Base-by-base conservation (phyloP, 2,113 vertebrate genomes). In the Oncorhynchus clarkii region DNA sequence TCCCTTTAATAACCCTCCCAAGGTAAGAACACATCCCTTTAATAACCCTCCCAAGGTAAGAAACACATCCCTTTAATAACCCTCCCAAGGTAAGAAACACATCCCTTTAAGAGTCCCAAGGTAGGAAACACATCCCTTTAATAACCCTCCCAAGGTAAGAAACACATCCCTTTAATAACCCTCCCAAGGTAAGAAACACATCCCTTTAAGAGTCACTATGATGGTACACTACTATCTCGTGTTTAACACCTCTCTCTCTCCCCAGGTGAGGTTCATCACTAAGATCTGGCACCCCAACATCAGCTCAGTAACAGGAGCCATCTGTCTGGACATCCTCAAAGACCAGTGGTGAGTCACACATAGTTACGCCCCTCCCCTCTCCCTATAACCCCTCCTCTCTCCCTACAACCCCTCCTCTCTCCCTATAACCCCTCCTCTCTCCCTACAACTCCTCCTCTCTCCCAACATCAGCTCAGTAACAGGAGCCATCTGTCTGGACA, bases 231-330 rank as follows among this genome's bases (percentile, higher is more conserved):
- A 51, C 13, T 39, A 9, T 7, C 34, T 34, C 0, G 34, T 34
- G 34, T 39, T 39, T 39, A 9, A 9, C 34, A 39, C 34, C 7
- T 24, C 12, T 34, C 1, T 76, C 34, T 64, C 70, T 5, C 27
- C n/a, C 68, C 20, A 99, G 98, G 96, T 98, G 89, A 96, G 97
- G 85, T 99, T 99, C 94, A 99, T 99, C 87, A 98, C 95, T 78
- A 99, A 98, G 94, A 99, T 99, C 92, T 99, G 98, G 98, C 98
- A 99, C 92, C 97, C 98, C 90, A 99, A 99, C 89, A 99, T 99
- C 94, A 99, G 97, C 93, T 99, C 98, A 72, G 97, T 99, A 92
- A 99, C 98, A 26, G 98, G 98, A 82, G 98, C 98, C 51, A 99
- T 99, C 93, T 99, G 97, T 94, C 93, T 99, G 95, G 98, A 99